Evolutionary conservation across 2,888 invertebrate species (phyloP), one percentile per base, ranked within the genome.

Genomic region (Protodeltote pygarga): DNA sequence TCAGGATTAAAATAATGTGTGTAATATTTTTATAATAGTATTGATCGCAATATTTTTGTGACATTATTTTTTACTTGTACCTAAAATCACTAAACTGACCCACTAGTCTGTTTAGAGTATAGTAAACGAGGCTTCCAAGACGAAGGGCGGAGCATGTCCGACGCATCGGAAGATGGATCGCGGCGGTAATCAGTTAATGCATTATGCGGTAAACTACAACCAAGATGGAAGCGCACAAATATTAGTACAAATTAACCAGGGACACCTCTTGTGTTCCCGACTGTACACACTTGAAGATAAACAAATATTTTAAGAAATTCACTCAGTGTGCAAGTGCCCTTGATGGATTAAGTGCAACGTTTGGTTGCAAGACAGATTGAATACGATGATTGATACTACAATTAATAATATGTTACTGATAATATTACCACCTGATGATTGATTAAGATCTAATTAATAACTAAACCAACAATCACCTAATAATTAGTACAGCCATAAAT

Each of bases 131-230:
- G 69, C 71, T 67, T 51, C 57, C 54, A 75, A 79, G 83, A 76
- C 77, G 79, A 66, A 74, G 76, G 83, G 83, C 70, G 81, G 77
- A 79, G 81, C 79, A 64, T 70, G 78, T 74, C 73, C 73, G 79
- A 81, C 83, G 78, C 83, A 82, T 81, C 71, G 69, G 77, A 89
- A 89, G 89, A 89, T 84, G 84, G 87, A 89, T 89, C 73, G 85
- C 69, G 65, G 73, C 71, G 67, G 83, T 88, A 90, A 89, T 89
- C 88, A 89, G 90, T 84, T 88, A 89, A 89, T 89, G 89, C 84
- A 85, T 88, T 87, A 87, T 87, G 83, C 82, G 81, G 82, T 81
- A 80, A 83, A 81, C 77, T 84, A 84, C 79, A 79, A 76, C 77
- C 73, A 73, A 73, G 78, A 77, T 73, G 70, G 73, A 71, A 71